Evolutionary conservation across 2,113 vertebrate species (phyloP), one percentile per base, ranked within the genome.

Genomic region (Alosa alosa): DNA sequence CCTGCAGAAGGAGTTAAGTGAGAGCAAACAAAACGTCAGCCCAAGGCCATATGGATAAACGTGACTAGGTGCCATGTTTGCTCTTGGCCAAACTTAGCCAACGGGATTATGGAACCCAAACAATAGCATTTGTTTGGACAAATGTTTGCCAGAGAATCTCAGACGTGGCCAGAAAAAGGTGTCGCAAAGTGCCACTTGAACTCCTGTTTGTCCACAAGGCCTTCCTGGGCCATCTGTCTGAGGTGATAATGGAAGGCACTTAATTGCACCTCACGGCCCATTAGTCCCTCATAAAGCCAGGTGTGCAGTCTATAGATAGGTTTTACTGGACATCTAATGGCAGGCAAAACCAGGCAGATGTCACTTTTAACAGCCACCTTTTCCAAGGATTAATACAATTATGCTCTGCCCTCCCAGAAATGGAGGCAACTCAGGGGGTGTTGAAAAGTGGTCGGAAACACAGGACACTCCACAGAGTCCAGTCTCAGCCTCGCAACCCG

Each of bases 161-260:
- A 86, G 83, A 22, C 81, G 39, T 31, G 11, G 52, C 84, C 25
- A 15, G 10, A 18, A 8, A n/a, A 47, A 84, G 84, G 83, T 81
- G 90, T 84, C 8, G 31, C 45, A 57, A 83, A 85, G 82, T 78
- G 84, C 85, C 88, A 46, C 86, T 82, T 31, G 46, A 57, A 46
- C 60, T 4, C 10, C 10, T 52, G 39, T 87, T 83, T 84, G 83
- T 86, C 10, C 72, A 78, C 72, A 39, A 41, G 45, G 50, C 50
- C 17, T 82, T 41, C 60, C 82, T 0, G 78, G 25, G 82, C 89
- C 90, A 92, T 93, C 91, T 93, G 91, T 89, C 89, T 25, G 52
- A 39, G 31, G 36, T 75, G 83, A 31, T 86, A 84, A 88, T 83
- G 60, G 47, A 39, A 45, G 84, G 85, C n/a, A 84, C 57, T 17